Percentiles rank a stretch among this genome's conserved stretches.
Evolutionary conservation across 1,140 invertebrate species (phyloP).

Genomic region (Drosophila lini): DNA sequence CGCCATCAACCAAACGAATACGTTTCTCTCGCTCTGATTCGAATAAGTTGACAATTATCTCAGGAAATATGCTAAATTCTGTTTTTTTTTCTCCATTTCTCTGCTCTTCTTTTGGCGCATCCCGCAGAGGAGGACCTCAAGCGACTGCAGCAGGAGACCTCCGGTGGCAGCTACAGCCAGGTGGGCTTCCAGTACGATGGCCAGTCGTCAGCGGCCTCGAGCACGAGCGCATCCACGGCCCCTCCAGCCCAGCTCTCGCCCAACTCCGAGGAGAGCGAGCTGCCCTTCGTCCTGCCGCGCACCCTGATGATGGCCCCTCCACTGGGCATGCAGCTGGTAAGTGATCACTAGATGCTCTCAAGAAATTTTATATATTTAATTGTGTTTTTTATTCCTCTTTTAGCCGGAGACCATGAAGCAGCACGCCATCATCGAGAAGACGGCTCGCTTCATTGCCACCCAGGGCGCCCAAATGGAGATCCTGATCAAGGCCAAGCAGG

Average conservation of each 20-base stretch:
- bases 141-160: constrained; percentile 89
- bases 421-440: constrained; percentile 98
- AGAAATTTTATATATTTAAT: too few relatives aligned
- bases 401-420: constrained; percentile 96
- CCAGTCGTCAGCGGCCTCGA: constrained; percentile 15
- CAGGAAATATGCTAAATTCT: constrained; percentile 38
- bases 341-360: constrained; percentile 50
- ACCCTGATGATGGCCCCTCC: constrained; percentile 89
- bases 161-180: constrained; percentile 88
- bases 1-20: constrained; percentile 16
- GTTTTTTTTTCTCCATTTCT: constrained; percentile 41
- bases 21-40: constrained; percentile 35
- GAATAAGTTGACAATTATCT: constrained; percentile 1
- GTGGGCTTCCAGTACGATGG: constrained; percentile 92
- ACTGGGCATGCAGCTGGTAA: constrained; percentile 89
- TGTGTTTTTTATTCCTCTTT: constrained; percentile 13
- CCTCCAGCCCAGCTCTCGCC: constrained; percentile 50
- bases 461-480: constrained; percentile 99
- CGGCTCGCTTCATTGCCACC: constrained; percentile 95
- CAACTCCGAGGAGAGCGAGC: constrained; percentile 87
- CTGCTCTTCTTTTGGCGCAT: constrained; percentile 64
- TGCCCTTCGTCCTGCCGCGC: constrained; percentile 89
- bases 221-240: constrained; percentile 11
- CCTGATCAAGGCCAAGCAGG: constrained; percentile 98
- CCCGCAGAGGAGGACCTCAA: constrained; percentile 95